Base-by-base conservation (phyloP, 2,888 invertebrate genomes). In the Drosophila setosimentum region DNA sequence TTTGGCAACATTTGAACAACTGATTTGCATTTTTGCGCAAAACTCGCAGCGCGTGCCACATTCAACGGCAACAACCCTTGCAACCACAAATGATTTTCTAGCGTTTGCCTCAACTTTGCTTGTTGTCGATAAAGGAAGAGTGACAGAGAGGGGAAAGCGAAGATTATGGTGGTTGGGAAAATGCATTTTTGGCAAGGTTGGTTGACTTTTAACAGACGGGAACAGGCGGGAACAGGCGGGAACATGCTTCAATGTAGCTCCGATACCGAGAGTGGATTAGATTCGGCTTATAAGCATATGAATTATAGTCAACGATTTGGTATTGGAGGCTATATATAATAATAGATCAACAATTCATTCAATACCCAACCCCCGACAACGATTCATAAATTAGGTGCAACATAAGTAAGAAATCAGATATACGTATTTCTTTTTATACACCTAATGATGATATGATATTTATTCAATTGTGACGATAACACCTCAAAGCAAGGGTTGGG, bases 201-300 rank as follows among this genome's bases (percentile, higher is more conserved):
- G 42, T 55, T 64, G 73, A 64, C 75, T 68, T 30, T 32, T n/a
- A 49, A 40, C 59, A 68, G 64, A 68, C 73, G n/a, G n/a, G n/a
- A n/a, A n/a, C n/a, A n/a, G n/a, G n/a, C n/a, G n/a, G n/a, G n/a
- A n/a, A n/a, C n/a, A n/a, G n/a, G n/a, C n/a, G n/a, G n/a, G n/a
- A n/a, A n/a, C n/a, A n/a, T n/a, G n/a, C 48, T 82, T 87, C 5
- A 75, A 87, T 63, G 69, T 92, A 49, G 90, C 82, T 1, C 54
- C 92, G 0, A 82, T 40, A 27, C 82, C 83, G 0, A 76, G 92
- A 33, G 5, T 16, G 2, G n/a, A n/a, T 48, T 40, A 64, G 68
- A 11, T 33, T 7, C 13, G 13, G 13, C 2, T 45, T 21, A 45
- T 24, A 10, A 0, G 3, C 29, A 16, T 24, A 24, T 5, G 3